phyloP scores from a whole-genome alignment of 2,113 vertebrate genomes.

The Xiphophorus hellerii region DNA sequence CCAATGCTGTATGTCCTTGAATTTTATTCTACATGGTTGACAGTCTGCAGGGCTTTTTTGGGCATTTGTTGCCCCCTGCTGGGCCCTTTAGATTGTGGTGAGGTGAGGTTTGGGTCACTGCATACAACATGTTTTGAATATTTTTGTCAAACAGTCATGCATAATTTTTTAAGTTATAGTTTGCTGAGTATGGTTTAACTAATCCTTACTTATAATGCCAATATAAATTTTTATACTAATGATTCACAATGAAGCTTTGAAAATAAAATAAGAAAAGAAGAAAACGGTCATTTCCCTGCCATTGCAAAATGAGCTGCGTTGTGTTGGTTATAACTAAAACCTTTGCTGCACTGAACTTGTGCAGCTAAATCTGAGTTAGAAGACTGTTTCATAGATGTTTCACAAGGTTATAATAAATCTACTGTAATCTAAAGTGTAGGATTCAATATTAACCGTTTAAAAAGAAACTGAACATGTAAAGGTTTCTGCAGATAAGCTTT shows the following conservation, averaged over 20 bases:
- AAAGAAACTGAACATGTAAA: too few relatives aligned
- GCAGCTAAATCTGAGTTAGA: neutral
- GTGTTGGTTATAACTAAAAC: neutral
- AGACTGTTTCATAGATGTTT: neutral
- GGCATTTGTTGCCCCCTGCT: neutral
- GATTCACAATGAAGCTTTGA: too few relatives aligned
- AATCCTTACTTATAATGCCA: too few relatives aligned
- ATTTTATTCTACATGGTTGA: neutral
- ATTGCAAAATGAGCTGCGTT: neutral
- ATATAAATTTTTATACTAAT: too few relatives aligned
- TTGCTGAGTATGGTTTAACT: too few relatives aligned
- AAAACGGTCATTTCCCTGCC: too few relatives aligned
- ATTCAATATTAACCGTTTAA: neutral
- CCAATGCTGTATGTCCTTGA: neutral
- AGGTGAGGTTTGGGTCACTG: neutral
- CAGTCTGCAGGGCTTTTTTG: neutral
- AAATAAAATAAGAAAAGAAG: too few relatives aligned
- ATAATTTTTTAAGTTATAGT: too few relatives aligned
- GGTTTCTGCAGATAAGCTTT: too few relatives aligned
- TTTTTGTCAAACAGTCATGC: too few relatives aligned
- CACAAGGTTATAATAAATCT: neutral
- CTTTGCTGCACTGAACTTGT: neutral
- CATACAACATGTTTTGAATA: neutral
- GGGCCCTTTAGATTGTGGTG: neutral
- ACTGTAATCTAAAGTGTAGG: neutral